These are phyloP conservation scores for Nibea coibor DNA, from an alignment of 2,113 vertebrate genomes.

Conservation along the genomic window DNA sequence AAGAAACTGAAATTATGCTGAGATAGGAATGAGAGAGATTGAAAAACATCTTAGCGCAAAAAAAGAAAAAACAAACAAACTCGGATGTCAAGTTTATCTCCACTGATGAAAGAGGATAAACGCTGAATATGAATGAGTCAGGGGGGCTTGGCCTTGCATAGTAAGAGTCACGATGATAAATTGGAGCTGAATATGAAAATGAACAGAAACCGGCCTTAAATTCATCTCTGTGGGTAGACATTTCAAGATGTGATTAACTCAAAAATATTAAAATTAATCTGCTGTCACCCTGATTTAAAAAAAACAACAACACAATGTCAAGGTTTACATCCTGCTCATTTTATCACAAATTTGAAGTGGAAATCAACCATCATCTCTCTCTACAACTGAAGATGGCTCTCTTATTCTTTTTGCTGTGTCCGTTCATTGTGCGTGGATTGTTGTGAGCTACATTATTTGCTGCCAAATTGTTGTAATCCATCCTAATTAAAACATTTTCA, in stretches of 20 bases:
- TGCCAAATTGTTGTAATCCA: neutral
- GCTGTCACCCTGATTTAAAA: conserved; percentile 1
- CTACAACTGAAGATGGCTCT: neutral
- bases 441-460: neutral
- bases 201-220: conserved; percentile 33
- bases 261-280: neutral
- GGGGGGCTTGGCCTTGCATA: conserved; percentile 19
- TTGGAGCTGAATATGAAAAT: conserved; percentile 32
- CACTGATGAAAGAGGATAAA: conserved; percentile 40
- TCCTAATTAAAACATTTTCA: conserved; percentile 8
- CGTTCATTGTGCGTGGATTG: neutral
- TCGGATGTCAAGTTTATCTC: conserved; percentile 14
- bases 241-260: conserved; percentile 22
- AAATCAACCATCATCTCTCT: neutral
- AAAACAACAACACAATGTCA: conserved; percentile 8
- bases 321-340: neutral
- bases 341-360: neutral
- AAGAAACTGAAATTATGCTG: conserved; percentile 3
- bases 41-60: conserved; percentile 37
- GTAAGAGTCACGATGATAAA: conserved; percentile 24
- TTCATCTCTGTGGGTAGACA: conserved; percentile 2
- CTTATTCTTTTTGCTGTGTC: neutral
- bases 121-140: conserved; percentile 50
- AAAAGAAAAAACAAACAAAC: neutral
- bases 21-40: conserved; percentile 27